Evolutionary conservation across 2,797 vertebrate species (phyloP).

Genomic region (Psittacula derbiana): DNA sequence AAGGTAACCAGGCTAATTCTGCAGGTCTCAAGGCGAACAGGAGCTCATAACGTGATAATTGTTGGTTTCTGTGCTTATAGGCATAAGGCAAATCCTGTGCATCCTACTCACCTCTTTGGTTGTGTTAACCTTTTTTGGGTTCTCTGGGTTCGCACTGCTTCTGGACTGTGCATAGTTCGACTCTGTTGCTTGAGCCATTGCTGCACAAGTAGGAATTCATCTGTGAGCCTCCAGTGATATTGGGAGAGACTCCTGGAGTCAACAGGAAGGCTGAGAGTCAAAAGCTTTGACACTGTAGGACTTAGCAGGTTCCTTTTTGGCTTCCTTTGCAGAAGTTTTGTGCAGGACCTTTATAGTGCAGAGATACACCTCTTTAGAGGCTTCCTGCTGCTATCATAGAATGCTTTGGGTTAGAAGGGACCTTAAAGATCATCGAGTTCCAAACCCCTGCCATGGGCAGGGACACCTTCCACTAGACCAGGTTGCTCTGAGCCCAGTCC

Average conservation of each 20-base stretch:
- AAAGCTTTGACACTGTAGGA: neutral
- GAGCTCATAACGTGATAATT: rapidly evolving
- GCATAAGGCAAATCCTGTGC: too few relatives aligned
- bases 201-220: neutral
- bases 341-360: too few relatives aligned
- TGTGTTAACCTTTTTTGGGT: neutral
- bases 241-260: neutral
- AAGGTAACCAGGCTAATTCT: neutral
- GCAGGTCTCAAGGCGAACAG: neutral
- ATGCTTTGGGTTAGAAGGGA: too few relatives aligned
- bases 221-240: neutral
- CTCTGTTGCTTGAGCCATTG: too few relatives aligned
- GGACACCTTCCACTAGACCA: too few relatives aligned
- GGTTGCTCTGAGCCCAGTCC: too few relatives aligned
- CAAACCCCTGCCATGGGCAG: too few relatives aligned
- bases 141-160: neutral
- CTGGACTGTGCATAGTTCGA: rapidly evolving
- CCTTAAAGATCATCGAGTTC: too few relatives aligned
- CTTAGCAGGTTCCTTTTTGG: neutral
- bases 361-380: neutral
- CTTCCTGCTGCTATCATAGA: neutral
- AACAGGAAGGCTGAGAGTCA: neutral
- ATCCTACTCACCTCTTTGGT: neutral
- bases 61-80: neutral
- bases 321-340: neutral